Evolutionary conservation across 1,140 invertebrate genomes (phyloP).

Genomic region (Trichonephila clavipes): DNA sequence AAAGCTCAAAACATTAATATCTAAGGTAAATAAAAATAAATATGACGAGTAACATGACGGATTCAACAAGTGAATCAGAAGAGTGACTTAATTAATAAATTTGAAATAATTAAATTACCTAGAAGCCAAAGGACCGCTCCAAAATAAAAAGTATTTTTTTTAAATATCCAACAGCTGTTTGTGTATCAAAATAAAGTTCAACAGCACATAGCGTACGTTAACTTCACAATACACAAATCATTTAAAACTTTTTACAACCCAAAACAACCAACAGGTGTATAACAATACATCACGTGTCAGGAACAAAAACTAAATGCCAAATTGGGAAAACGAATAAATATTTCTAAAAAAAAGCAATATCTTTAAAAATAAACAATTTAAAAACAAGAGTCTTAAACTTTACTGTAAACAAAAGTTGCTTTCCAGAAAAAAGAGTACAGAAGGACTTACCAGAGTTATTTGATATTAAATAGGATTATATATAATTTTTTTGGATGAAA

Average conservation of each 20-base stretch:
- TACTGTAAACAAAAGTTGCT: too few species aligned
- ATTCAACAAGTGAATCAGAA: not conserved
- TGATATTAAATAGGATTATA: too few species aligned
- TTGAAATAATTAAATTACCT: not conserved
- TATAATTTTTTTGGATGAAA: too few species aligned
- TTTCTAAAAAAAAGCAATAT: not conserved
- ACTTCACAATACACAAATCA: not conserved
- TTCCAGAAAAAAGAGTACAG: too few species aligned
- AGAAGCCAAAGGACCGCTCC: not conserved
- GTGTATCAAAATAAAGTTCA: not conserved
- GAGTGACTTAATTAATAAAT: not conserved
- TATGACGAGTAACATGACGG: not conserved
- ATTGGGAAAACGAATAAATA: not conserved
- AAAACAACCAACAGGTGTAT: slow-evolving; percentile 35
- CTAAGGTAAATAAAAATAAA: not conserved
- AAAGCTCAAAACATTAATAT: not conserved
- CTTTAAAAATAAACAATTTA: too few species aligned
- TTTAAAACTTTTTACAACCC: not conserved
- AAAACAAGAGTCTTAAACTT: too few species aligned
- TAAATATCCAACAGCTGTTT: not conserved
- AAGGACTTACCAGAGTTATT: too few species aligned
- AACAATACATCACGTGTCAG: slow-evolving; percentile 29
- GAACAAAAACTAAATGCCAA: not conserved
- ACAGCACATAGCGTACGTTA: not conserved
- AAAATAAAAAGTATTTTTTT: not conserved